Base-by-base conservation (phyloP, 2,797 vertebrate species). In the Dipus sagitta region DNA sequence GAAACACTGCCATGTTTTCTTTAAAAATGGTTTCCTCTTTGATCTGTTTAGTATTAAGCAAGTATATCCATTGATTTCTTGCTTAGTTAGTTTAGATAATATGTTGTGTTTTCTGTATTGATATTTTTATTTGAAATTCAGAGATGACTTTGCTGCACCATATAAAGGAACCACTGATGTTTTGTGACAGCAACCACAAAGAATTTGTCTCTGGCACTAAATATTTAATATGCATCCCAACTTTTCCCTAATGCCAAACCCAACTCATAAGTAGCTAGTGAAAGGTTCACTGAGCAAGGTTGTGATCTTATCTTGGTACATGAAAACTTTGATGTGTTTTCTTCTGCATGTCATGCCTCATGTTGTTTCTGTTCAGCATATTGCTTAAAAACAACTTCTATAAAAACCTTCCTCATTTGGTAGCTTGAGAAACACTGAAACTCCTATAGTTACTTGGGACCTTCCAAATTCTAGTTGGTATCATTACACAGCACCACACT, bases 1-100 rank as follows among this genome's bases (percentile, higher is more conserved):
- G 64, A 65, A 76, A 62, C 10, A 54, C 38, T 83, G 30, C 20
- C 24, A 34, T 82, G 15, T 64, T 92, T 75, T 74, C 47, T 76
- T 83, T 80, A 18, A 90, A 96, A 86, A 86, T 60, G 6, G 42
- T 67, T 90, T 91, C n/a, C 17, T 87, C 42, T 91, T 77, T 88
- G 42, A 74, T 85, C 30, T 88, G 28, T 64, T 90, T 92, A 77
- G 24, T 72, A 77, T 88, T 64, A 75, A 18, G 38, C 3, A 42
- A 74, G 23, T 79, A 71, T 65, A 85, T 86, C 65, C 4, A 60
- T 81, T 80, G 13, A 38, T 26, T 81, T 68, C 30, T 88, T 92
- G 28, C 12, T 60, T 88, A 20, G 11, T 76, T 83, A 15, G 21
- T 72, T 88, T 77, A 70, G 1, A n/a, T 64, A 11, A 71, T 62